Evolutionary conservation across 2,113 vertebrate species (phyloP), one percentile per base, ranked within the genome.

Genomic region (Procavia capensis): DNA sequence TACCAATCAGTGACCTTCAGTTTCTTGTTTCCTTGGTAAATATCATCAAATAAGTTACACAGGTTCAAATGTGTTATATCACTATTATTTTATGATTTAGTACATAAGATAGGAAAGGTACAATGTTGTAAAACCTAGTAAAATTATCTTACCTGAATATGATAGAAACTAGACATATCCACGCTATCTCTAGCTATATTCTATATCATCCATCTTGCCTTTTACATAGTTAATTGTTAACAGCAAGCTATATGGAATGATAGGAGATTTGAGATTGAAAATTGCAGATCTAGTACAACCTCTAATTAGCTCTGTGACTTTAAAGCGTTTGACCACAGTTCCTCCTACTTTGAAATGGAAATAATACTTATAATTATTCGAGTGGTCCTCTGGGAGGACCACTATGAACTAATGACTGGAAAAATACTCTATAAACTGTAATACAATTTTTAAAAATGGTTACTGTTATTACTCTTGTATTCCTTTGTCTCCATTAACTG

Each of bases 351-450:
- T 80, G 68, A 87, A 94, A 75, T 93, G 88, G 84, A 95, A 90
- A 92, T 87, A 87, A 80, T 86, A 86, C 25, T 63, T 94, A 47
- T 11, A 75, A 84, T 70, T 41, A 64, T 86, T 93, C 90, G 36
- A 90, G 70, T 76, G 84, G 4, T 85, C 83, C 72, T 80, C 80
- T 95, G 90, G 87, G 86, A 89, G 64, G 39, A 84, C 75, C 24
- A 72, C 66, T n/a, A 14, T 89, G 47, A 90, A 57, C 39, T 87
- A 91, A 93, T 39, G 78, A 75, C 17, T 54, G 80, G 86, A 85
- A 96, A 96, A 96, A 96, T 89, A 78, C 27, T 93, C 89, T 86
- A 85, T 79, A 63, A 61, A 84, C 20, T 88, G 8, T 86, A 85
- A 96, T 90, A 6, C 16, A 94, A 54, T 91, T 36, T 39, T 20